Base-by-base conservation (phyloP, 2,888 invertebrate genomes). In the Atrina japonica region DNA sequence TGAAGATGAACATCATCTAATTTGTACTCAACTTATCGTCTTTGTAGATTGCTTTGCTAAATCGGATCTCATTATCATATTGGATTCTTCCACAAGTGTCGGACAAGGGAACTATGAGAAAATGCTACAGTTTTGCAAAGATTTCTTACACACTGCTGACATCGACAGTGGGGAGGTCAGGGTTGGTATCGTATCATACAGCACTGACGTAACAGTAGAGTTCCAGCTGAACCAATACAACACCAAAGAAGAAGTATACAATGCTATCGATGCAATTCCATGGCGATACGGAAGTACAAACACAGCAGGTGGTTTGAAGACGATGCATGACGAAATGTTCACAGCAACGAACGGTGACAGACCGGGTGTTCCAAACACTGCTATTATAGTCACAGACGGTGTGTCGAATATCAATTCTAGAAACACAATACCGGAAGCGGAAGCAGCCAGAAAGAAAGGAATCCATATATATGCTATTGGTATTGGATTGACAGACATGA, bases 361-460 rank as follows among this genome's bases (percentile, higher is more conserved):
- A 14, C 66, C 77, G 3, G 80, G 70, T 43, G 85, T 84, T 1
- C 77, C 77, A 2, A 86, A 88, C 68, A 76, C 83, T 21, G 78
- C 75, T 35, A 81, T 89, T 43, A 74, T 89, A 16, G 63, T 89
- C 53, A 88, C 89, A 16, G 88, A 89, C 66, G 89, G 89, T 64
- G 83, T 84, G 27, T 87, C 88, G 18, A 88, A 87, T 61, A 84
- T 88, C 47, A 86, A 88, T 71, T 69, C 80, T 0, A 68, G 78
- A 14, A 63, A 75, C 40, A 87, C 87, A 2, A 76, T 87, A 53
- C 84, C 85, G 6, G 83, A 85, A 63, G 88, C 89, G 11, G 74
- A 82, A 58, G 43, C 47, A 23, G 81, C 82, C 5, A 67, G 81
- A 43, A 75, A 52, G 16, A 67, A 70, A 1, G 75, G 72, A 11